phyloP scores from a whole-genome alignment of 2,797 vertebrate genomes.

The Crenuchus spilurus region DNA sequence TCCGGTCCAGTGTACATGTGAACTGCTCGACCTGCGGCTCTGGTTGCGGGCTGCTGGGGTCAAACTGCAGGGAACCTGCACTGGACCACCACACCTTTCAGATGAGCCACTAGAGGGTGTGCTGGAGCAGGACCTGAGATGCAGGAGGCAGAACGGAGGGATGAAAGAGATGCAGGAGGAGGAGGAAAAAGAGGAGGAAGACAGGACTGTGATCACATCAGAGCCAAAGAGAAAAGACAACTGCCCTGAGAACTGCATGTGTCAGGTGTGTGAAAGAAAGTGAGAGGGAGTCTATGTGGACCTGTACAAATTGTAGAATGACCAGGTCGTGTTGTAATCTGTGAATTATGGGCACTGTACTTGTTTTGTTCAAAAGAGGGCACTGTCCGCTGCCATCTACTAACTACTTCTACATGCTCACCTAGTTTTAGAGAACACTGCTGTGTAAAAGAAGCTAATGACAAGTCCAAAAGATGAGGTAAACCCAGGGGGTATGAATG shows the following conservation, averaged over 20 bases:
- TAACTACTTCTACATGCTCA: too few species aligned
- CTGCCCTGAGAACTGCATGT: constrained; percentile 82
- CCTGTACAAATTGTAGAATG: too few species aligned
- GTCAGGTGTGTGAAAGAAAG: constrained; percentile 72
- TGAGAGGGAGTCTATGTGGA: background rate
- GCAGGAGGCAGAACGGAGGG: constrained; percentile 54
- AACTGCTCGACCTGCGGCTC: constrained; percentile 76
- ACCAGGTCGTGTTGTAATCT: too few species aligned
- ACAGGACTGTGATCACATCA: too few species aligned
- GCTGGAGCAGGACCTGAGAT: constrained; percentile 77
- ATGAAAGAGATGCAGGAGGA: constrained; percentile 61
- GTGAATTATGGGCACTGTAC: too few species aligned
- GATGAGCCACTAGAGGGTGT: constrained; percentile 82
- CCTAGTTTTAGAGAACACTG: too few species aligned
- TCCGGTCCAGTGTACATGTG: constrained; percentile 87
- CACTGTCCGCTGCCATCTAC: too few species aligned
- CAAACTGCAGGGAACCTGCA: constrained; percentile 78
- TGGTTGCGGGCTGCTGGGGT: constrained; percentile 74
- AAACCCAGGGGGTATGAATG: too few species aligned
- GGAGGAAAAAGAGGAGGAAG: constrained; percentile 54
- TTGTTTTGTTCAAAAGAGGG: too few species aligned
- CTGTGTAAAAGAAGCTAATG: too few species aligned
- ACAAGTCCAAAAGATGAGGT: too few species aligned
- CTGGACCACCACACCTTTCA: constrained; percentile 75
- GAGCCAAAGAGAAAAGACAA: constrained; percentile 56